Evolutionary conservation across 2,113 vertebrate species (phyloP), one percentile per base, ranked within the genome.

Genomic region (Spermophilus dauricus): DNA sequence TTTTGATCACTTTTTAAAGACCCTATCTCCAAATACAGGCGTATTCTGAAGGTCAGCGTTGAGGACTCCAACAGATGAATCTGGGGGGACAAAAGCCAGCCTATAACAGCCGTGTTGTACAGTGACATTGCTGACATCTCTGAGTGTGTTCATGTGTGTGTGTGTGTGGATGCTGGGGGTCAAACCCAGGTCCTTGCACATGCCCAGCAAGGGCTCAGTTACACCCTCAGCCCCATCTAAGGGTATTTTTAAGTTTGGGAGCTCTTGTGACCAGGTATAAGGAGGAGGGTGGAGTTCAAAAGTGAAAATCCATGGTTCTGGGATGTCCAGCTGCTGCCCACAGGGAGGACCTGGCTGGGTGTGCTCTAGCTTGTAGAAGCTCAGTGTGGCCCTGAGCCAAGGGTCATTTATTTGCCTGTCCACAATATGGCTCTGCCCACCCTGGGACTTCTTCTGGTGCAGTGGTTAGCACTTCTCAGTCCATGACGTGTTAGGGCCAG

Each of bases 301-400:
- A 73, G 28, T 42, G n/a, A 65, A 84, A 69, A 12, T 9, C 32
- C 34, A 0, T 0, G 26, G 8, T 20, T 45, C 51, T 34, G 45
- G 72, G 37, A 69, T 88, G 24, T 72, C 17, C 28, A 76, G 32
- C 13, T 4, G 1, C 39, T 83, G 16, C 4, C 17, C 18, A 0
- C 0, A 0, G 20, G 30, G 4, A 78, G 30, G 32, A 69, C 8
- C 8, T 42, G 0, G 69, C 67, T 16, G 45, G 13, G 65, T 2
- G 0, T 1, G 32, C 3, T 28, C 58, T 5, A 48, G 39, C 30
- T 51, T 37, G 69, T 0, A 20, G 91, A 53, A 61, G 84, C 75
- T 86, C 84, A 0, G 24, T 3, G 61, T 18, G 39, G 37, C 90
- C 58, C 22, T 9, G 76, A 39, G 75, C 39, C 17, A 17, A 86